Base-by-base conservation (phyloP, 2,888 invertebrate species). In the Drosophila basisetae region DNA sequence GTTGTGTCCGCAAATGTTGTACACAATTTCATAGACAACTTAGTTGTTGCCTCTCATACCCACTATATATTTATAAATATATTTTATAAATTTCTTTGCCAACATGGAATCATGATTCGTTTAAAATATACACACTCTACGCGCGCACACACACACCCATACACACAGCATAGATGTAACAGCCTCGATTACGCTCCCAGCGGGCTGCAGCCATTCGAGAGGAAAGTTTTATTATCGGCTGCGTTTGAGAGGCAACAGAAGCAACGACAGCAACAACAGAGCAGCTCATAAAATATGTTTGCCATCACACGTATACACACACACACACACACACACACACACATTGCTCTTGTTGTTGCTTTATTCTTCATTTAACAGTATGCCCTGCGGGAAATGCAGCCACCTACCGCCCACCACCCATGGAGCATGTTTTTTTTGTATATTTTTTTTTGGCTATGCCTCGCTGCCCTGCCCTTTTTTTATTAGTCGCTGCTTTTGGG, bases 241-340 rank as follows among this genome's bases (percentile, higher is more conserved):
- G 73, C 83, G 86, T 86, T 86, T 83, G 83, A 89, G 84, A 83
- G 80, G 75, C 68, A 80, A 66, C 74, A 78, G 77, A 70, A 73
- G 73, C 76, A 79, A 55, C 80, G 66, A 65, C 75, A 69, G 61
- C 78, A 76, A 68, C 77, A 67, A 70, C 75, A 83, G 58, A 86
- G 61, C 65, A 73, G 78, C 88, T 91, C 91, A 91, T 91, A 91
- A 91, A 91, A 91, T 91, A 91, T 91, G 91, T 89, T 90, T 87
- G 76, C 91, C 85, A 85, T 85, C 89, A 70, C 58, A 84, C 73
- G 59, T 63, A 75, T 55, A 64, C 54, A 39, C 50, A 63, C 43
- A 52, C 47, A 43, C 41, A 22, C 16, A 22, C 47, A 47, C 22
- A 47, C 43, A 55, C 31, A n/a, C 41, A 43, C 41, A 43, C 22